These are phyloP conservation scores for Tinea pellionella DNA, from an alignment of 2,888 invertebrate genomes.

Conservation along the genomic window DNA sequence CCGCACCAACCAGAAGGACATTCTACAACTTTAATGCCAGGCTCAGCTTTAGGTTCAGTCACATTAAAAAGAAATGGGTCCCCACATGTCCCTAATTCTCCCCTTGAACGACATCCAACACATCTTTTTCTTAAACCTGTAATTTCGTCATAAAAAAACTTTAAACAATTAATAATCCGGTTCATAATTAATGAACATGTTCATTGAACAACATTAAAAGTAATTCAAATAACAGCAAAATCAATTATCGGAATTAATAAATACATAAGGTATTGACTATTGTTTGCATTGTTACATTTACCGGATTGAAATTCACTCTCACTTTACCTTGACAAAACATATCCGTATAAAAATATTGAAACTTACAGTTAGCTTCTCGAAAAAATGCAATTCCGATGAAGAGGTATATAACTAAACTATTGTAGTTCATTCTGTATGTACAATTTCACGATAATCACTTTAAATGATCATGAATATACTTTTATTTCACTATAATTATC, in stretches of 20 bases:
- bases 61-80: constrained; percentile 86
- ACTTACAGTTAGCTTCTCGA: constrained; percentile 49
- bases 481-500: constrained; percentile 20
- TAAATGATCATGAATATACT: constrained; percentile 25
- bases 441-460: not conserved
- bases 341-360: constrained; percentile 29
- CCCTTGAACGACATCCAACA: constrained; percentile 86
- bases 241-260: no score
- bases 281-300: no score
- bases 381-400: constrained; percentile 29
- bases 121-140: constrained; percentile 80
- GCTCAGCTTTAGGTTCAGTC: constrained; percentile 77
- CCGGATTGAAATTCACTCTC: constrained; percentile 30
- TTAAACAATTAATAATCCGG: no score
- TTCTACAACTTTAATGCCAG: constrained; percentile 80
- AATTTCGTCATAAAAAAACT: no score
- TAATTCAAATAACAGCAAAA: no score
- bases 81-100: constrained; percentile 88
- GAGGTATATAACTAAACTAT: constrained; percentile 25
- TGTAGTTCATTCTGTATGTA: constrained; percentile 33
- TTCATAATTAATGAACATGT: no score
- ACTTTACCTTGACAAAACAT: constrained; percentile 54
- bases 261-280: no score
- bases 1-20: constrained; percentile 95
- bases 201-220: no score